Evolutionary conservation across 2,113 vertebrate species (phyloP), one percentile per base, ranked within the genome.

Genomic region (Podarcis raffonei): DNA sequence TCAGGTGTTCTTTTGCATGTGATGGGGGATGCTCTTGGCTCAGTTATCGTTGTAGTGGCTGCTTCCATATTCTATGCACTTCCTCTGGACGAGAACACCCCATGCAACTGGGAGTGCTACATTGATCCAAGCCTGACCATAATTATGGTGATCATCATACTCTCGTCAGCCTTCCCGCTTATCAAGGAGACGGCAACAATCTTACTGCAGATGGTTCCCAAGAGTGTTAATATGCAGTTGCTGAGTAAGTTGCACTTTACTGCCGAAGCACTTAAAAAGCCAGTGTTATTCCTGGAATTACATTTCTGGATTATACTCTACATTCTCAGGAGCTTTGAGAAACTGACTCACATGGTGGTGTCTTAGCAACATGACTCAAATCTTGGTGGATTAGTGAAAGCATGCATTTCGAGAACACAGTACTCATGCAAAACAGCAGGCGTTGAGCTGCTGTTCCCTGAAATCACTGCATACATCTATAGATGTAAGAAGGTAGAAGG

Each of bases 71-170:
- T 97, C 95, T 97, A 97, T n/a, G 27, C 96, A 4, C 91, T 22
- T 86, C 98, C 98, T 9, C 92, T 98, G 95, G 42, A 23, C 0
- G 0, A 0, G 0, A 30, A 89, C 6, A 85, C 88, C 6, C 82
- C 94, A 0, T 98, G 98, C 90, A 98, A 98, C 78, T 98, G 98
- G 98, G 95, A 98, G 93, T 98, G 98, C 90, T 98, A 98, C 89
- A 97, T 98, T 1, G 98, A 98, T 92, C 98, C 98, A 65, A 97
- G 97, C 93, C 95, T 98, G 87, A 98, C 98, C 0, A 69, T 98
- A 48, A 0, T 97, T 88, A 98, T 98, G 98, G 97, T 98, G 85
- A 22, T 96, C 93, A 98, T 98, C 89, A 98, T 98, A 90, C 77
- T 98, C 92, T 96, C 96, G 1, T 97, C 98, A 1, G 97, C 97